Evolutionary conservation across 2,888 invertebrate genomes (phyloP).

Genomic region (Neoitamus cyanurus): DNA sequence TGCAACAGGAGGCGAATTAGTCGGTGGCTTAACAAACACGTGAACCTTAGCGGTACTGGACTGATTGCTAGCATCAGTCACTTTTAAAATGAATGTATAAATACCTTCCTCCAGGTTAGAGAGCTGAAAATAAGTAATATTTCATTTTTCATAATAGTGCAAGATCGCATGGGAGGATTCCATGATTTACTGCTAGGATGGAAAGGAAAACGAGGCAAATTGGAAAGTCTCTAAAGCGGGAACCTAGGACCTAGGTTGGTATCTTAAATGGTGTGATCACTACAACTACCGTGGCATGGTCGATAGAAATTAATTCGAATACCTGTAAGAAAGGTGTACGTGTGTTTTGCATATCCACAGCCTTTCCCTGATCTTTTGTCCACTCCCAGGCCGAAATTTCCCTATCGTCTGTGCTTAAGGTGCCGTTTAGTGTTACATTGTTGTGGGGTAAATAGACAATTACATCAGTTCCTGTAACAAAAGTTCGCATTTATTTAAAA

Average conservation of each 20-base stretch:
- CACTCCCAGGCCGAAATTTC: constrained; percentile 95
- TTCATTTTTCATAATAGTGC: not conserved
- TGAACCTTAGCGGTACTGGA: constrained; percentile 88
- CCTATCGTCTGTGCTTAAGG: constrained; percentile 91
- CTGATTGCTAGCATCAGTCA: constrained; percentile 91
- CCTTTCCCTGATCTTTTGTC: constrained; percentile 92
- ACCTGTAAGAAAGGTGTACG: constrained; percentile 85
- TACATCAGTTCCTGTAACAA: constrained; percentile 78
- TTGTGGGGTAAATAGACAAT: constrained; percentile 92
- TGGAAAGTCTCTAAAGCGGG: too few relatives aligned
- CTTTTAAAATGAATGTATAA: constrained; percentile 92
- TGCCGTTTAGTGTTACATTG: constrained; percentile 87
- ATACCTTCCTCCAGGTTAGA: constrained; percentile 93
- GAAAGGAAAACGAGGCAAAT: too few relatives aligned
- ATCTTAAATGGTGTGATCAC: too few relatives aligned
- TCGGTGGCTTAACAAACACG: constrained; percentile 92
- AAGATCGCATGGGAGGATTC: not conserved
- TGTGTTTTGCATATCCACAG: constrained; percentile 96
- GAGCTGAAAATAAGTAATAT: constrained; percentile 65
- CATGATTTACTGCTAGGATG: too few relatives aligned
- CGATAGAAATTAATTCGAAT: constrained; percentile 55
- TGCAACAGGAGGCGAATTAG: constrained; percentile 84
- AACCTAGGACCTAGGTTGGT: too few relatives aligned
- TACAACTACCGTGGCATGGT: not conserved
- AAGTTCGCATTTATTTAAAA: not conserved